Percentiles rank a stretch among this genome's conserved stretches.
Evolutionary conservation across 2,113 vertebrate genomes (phyloP).

Genomic region (Aspidoscelis tigris): DNA sequence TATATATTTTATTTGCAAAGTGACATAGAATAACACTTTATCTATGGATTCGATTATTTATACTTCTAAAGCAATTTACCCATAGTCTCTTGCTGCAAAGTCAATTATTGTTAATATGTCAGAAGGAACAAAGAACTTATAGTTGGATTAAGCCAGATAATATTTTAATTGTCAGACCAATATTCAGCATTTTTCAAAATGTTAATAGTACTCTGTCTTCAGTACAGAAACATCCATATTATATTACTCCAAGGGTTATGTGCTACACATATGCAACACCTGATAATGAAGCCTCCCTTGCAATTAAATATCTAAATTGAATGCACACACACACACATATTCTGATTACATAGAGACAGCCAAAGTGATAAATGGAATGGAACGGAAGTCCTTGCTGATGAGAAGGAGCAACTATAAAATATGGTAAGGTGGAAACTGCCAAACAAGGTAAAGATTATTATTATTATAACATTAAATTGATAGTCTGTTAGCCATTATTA

Average conservation of each 20-base stretch:
- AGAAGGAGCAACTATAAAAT: neutral
- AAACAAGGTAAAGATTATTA: slow-evolving; percentile 11
- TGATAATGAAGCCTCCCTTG: neutral
- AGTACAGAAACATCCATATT: neutral
- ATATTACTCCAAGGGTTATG: neutral
- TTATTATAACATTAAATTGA: slow-evolving; percentile 2
- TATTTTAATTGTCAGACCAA: slow-evolving; percentile 11
- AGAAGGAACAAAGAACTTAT: neutral
- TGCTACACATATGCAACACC: neutral
- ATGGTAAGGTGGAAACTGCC: neutral
- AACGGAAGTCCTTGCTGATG: neutral
- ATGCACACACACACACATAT: neutral
- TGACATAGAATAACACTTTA: neutral
- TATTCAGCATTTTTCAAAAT: slow-evolving; percentile 5
- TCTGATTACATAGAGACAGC: neutral
- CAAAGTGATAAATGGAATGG: slow-evolving; percentile 22
- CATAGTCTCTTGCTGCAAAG: neutral
- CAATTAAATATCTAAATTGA: neutral
- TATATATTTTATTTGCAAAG: neutral
- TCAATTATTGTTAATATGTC: neutral
- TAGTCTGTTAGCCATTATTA: slow-evolving; percentile 22
- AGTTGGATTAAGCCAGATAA: neutral
- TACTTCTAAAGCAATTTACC: neutral
- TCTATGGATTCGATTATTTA: neutral
- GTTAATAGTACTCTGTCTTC: slow-evolving; percentile 3